Conservation (phyloP, 2,797 vertebrate species). For the Morus bassanus region DNA sequence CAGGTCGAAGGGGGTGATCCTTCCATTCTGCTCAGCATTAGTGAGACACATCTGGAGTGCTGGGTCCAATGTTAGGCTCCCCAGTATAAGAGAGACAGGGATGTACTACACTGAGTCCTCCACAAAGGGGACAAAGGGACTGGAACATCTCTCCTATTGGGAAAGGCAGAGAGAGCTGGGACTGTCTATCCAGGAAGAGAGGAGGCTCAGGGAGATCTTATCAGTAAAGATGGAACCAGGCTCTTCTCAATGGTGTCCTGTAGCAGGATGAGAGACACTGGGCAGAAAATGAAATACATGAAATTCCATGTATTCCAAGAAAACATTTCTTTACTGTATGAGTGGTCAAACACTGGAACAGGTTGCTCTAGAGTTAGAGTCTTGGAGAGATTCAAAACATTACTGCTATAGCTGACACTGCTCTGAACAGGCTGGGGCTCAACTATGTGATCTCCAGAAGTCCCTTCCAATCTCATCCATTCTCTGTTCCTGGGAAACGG, state of each 20-base stretch:
- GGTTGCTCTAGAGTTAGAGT: neutral
- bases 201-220: neutral
- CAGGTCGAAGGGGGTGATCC: accelerated
- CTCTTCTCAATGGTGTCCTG: neutral
- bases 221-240: neutral
- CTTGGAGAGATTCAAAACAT: neutral
- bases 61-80: neutral
- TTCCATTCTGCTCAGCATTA: neutral
- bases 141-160: neutral
- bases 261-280: neutral
- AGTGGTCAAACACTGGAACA: neutral
- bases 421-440: neutral
- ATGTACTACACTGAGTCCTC: neutral
- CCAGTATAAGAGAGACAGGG: neutral
- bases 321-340: neutral
- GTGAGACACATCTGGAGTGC: neutral
- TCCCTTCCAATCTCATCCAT: neutral
- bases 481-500: neutral
- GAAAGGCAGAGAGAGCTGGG: neutral
- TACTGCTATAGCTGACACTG: neutral
- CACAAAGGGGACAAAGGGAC: neutral
- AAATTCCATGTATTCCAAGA: neutral
- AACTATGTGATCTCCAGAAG: neutral
- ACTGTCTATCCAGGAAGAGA: neutral
- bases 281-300: neutral